Percentiles rank a stretch among this genome's conserved stretches.
These are phyloP conservation scores for Archivesica marissinica DNA, from an alignment of 1,140 invertebrate genomes.

Conservation along the genomic window DNA sequence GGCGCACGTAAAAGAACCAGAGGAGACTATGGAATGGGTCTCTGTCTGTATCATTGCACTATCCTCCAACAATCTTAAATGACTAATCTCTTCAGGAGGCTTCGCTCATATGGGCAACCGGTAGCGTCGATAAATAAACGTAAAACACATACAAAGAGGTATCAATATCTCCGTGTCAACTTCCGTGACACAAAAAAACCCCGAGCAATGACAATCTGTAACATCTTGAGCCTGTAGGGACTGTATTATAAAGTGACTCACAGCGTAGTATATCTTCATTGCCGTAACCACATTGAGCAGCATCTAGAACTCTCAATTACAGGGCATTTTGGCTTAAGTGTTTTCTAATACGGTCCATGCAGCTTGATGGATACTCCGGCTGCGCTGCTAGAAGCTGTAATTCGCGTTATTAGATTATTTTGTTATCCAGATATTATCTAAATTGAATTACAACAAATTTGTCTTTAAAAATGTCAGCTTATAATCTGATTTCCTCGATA, in stretches of 20 bases:
- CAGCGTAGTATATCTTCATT: not conserved
- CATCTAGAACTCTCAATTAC: not conserved
- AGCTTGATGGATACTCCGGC: conserved; percentile 5
- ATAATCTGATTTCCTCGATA: conserved; percentile 58
- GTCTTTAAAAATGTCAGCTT: conserved; percentile 63
- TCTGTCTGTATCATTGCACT: too few relatives aligned
- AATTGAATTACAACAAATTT: conserved; percentile 64
- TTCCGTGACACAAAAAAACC: too few relatives aligned
- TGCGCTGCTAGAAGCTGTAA: conserved; percentile 13
- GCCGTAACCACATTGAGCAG: not conserved
- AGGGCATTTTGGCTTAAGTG: conserved; percentile 34
- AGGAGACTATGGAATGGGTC: too few relatives aligned
- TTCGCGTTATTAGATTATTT: conserved; percentile 58
- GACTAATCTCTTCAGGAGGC: too few relatives aligned
- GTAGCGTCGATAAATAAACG: too few relatives aligned
- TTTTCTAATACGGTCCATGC: conserved; percentile 35
- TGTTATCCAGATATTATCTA: conserved; percentile 63
- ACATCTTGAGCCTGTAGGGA: too few relatives aligned
- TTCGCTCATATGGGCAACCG: too few relatives aligned
- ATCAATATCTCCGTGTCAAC: too few relatives aligned
- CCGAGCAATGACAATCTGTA: too few relatives aligned
- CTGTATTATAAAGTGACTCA: conserved; percentile 16
- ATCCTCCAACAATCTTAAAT: too few relatives aligned
- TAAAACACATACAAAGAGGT: too few relatives aligned
- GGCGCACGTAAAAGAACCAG: too few relatives aligned